Evolutionary conservation across 2,797 vertebrate species (phyloP), one percentile per base, ranked within the genome.

Genomic region (Diglossa cyanea): DNA sequence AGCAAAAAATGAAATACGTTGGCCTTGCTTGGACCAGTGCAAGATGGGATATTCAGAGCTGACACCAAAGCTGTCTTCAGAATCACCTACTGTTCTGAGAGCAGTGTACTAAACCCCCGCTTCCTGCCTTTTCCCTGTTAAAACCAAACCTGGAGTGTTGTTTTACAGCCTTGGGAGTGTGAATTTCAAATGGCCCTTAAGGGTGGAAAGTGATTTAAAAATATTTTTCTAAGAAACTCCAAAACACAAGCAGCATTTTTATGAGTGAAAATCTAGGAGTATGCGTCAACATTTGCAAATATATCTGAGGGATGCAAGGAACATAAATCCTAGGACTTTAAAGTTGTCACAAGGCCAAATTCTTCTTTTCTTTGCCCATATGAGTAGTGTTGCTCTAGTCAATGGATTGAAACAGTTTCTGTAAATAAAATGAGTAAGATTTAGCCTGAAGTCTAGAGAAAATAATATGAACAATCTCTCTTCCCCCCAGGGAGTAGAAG

Each of bases 221-320:
- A 95, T 93, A 94, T 94, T 95, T 95, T 93, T 92, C 90, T 87
- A 92, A 93, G 89, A 96, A 90, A 90, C 71, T 86, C 92, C 95
- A 81, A 95, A 95, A 96, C 94, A 97, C 85, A 96, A 91, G 91
- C 92, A 96, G 88, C 95, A 90, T 95, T 92, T 96, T 95, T 90
- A 83, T 80, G 85, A 94, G 87, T 88, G 74, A 88, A 93, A 97
- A 95, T 57, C 76, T 54, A 94, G 67, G 86, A 81, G 83, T 82
- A 78, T 79, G 76, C 51, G 13, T 96, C 91, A 96, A 90, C 93
- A 93, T 94, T 96, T 94, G 81, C 92, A 95, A 88, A 84, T 61
- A 47, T 91, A 82, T 96, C 91, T 84, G 65, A 94, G 72, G 47
- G 91, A 92, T 88, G 81, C 86, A 93, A 90, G 40, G 57, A 94